phyloP scores from a whole-genome alignment of 2,113 vertebrate genomes.

The Oophaga pumilio region DNA sequence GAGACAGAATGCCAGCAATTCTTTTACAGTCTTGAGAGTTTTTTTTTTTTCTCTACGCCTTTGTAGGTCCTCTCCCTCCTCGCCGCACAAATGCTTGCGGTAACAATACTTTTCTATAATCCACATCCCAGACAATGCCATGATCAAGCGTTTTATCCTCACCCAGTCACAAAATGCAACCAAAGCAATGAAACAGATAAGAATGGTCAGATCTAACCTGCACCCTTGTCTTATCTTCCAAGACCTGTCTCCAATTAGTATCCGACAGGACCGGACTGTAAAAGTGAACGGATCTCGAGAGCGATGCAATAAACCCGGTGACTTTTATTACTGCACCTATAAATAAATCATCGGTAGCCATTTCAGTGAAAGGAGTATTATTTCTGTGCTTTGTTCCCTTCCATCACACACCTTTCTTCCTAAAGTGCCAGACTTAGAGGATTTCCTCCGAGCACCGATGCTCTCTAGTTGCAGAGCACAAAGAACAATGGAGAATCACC shows the following conservation, averaged over 20 bases:
- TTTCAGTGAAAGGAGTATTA: slow-evolving; percentile 57
- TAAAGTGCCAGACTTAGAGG: slow-evolving; percentile 63
- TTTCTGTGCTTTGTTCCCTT: slow-evolving; percentile 68
- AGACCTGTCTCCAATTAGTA: slow-evolving; percentile 61
- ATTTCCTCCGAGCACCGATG: slow-evolving; percentile 62
- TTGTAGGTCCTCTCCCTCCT: slow-evolving; percentile 61
- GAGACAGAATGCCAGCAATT: slow-evolving; percentile 71
- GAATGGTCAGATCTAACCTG: slow-evolving; percentile 67
- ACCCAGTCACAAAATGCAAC: slow-evolving; percentile 54
- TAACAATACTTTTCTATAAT: slow-evolving; percentile 60
- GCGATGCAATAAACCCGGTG: neutral
- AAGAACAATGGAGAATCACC: neutral
- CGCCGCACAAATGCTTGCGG: slow-evolving; percentile 62
- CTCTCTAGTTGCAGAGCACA: neutral
- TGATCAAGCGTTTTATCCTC: slow-evolving; percentile 60
- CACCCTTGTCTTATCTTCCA: slow-evolving; percentile 57
- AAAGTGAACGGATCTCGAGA: neutral
- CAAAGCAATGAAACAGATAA: slow-evolving; percentile 64
- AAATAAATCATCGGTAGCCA: slow-evolving; percentile 44
- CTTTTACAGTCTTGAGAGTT: slow-evolving; percentile 69
- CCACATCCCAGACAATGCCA: slow-evolving; percentile 58
- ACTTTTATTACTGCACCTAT: slow-evolving; percentile 5
- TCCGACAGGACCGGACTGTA: slow-evolving; percentile 53
- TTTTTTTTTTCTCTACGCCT: slow-evolving; percentile 67
- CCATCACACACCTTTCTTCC: slow-evolving; percentile 62